Base-by-base conservation (phyloP, 2,113 vertebrate species). In the Salvelinus sp. region DNA sequence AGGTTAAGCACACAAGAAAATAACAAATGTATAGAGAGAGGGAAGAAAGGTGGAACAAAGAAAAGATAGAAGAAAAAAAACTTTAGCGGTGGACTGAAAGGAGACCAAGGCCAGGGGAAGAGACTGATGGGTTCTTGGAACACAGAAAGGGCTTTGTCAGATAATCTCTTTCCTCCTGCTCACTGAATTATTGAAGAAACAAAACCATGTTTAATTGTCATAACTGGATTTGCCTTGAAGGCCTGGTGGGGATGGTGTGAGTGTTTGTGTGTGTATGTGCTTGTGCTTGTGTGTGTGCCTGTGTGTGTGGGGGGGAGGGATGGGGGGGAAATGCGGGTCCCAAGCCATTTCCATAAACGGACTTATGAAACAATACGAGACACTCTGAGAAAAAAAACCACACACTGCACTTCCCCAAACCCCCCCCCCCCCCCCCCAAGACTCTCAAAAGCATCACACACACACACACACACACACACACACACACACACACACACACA, bases 291-390 rank as follows among this genome's bases (percentile, higher is more conserved):
- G 75, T 75, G 81, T 69, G 63, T 54, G 74, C 30, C 68, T 54
- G 33, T 62, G 57, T 23, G 58, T 54, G 12, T 72, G 63, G 10
- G 38, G 23, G 60, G 38, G 38, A 9, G 38, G 10, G 38, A 44
- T 44, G 38, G 2, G 38, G 38, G 38, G 38, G 10, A 44, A 79
- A 81, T 83, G 67, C 74, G 47, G 68, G 78, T 76, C 69, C 78
- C 81, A 89, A 89, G 90, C 72, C 78, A 79, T 87, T 82, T 89
- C 83, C 79, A 85, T 88, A 80, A 84, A 86, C 60, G 7, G 74
- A 65, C 75, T 93, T 90, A 93, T 92, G 86, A 92, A 92, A 92
- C 87, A 92, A 93, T 90, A 92, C 90, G 90, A 87, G 86, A 76
- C 47, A 25, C 83, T 84, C 80, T 80, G 77, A 81, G 72, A 85